phyloP scores from a whole-genome alignment of 2,113 vertebrate species.

The Zosterops japonicus region DNA sequence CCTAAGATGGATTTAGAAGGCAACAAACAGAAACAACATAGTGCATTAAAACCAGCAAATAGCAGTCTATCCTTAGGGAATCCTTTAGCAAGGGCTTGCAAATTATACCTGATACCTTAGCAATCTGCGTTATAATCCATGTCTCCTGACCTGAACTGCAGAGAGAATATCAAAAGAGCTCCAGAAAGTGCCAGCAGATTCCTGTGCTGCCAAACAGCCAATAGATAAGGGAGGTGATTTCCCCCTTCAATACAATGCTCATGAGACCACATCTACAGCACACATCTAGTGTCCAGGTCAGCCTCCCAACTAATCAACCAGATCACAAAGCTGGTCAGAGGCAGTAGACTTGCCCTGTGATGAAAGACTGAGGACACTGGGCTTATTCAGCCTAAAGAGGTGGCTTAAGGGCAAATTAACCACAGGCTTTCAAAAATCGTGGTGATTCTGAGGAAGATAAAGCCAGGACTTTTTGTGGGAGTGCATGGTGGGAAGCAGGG shows the following conservation, averaged over 20 bases:
- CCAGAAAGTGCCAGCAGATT: background rate
- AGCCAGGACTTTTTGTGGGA: background rate
- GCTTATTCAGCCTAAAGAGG: background rate
- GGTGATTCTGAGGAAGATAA: background rate
- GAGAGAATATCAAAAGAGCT: background rate
- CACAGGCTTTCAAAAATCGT: background rate
- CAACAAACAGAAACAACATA: background rate
- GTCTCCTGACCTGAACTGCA: background rate
- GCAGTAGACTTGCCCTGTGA: background rate
- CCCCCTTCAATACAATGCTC: background rate
- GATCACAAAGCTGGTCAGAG: background rate
- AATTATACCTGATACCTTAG: background rate
- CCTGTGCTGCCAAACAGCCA: background rate
- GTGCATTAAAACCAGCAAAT: background rate
- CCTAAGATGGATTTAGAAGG: constrained; percentile 28
- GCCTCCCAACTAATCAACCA: background rate
- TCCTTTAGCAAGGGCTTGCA: background rate
- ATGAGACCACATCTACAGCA: background rate
- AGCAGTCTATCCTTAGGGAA: background rate
- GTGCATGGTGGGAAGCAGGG: background rate
- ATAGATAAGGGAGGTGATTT: background rate
- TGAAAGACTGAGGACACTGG: background rate
- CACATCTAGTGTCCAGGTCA: background rate
- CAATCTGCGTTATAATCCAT: background rate
- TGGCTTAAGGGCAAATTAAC: background rate